Conservation (phyloP, 92 coral and sea anemone species). For the Galaxea fascicularis region DNA sequence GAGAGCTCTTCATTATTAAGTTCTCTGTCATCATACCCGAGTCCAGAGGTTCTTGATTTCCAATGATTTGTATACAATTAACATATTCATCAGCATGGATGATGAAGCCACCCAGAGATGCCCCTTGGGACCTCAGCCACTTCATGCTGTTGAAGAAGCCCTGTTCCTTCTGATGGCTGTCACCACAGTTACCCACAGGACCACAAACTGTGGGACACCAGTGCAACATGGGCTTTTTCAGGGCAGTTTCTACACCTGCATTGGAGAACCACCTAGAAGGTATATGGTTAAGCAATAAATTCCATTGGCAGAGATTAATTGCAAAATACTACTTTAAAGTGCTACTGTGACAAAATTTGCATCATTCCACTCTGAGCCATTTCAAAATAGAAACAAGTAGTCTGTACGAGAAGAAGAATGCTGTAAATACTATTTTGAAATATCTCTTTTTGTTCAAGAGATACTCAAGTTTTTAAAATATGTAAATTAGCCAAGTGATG, state of each 20-base stretch:
- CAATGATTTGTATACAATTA: conserved; percentile 78
- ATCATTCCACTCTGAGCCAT: no score
- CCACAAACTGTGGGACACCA: conserved; percentile 85
- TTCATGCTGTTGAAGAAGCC: conserved; percentile 69
- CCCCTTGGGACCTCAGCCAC: conserved; percentile 68
- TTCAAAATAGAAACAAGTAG: no score
- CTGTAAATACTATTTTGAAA: no score
- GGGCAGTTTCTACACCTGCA: conserved; percentile 38
- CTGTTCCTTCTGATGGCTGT: conserved; percentile 63
- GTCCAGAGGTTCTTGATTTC: conserved; percentile 20
- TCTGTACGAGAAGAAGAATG: no score
- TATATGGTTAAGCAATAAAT: not conserved
- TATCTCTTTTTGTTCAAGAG: no score
- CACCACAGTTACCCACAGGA: conserved; percentile 89
- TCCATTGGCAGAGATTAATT: no score
- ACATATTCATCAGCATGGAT: conserved; percentile 83
- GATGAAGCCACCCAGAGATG: conserved; percentile 73
- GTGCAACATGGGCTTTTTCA: conserved; percentile 72
- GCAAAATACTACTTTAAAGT: no score
- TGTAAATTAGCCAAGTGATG: no score
- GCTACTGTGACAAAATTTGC: no score
- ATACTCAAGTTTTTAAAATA: no score
- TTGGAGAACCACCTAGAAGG: conserved; percentile 79
- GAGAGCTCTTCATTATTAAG: not conserved
- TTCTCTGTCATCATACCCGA: conserved; percentile 7